These are phyloP conservation scores for Nezara viridula DNA, from an alignment of 2,888 invertebrate species.

Conservation along the genomic window DNA sequence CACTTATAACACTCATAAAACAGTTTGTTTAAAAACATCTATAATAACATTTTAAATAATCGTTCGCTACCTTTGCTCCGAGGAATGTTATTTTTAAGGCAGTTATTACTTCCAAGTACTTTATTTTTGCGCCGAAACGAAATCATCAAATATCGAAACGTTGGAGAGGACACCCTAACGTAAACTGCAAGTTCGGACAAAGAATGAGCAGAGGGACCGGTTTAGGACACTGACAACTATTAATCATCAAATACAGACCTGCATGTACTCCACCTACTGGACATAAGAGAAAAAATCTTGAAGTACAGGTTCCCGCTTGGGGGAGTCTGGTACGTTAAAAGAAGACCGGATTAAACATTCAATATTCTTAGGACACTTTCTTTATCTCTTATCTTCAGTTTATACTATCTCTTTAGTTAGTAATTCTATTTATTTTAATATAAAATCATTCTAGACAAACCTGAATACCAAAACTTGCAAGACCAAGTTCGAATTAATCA, in stretches of 20 bases:
- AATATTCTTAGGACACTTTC: conserved; percentile 4
- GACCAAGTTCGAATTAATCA: background rate
- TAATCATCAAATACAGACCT: conserved; percentile 64
- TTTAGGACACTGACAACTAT: conserved; percentile 62
- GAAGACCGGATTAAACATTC: conserved; percentile 43
- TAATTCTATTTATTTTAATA: background rate
- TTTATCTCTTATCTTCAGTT: conserved; percentile 3
- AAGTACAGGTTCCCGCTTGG: conserved; percentile 57
- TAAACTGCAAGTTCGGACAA: conserved; percentile 50
- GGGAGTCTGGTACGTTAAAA: conserved; percentile 56
- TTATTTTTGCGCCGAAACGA: conserved; percentile 1
- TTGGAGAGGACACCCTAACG: conserved; percentile 42
- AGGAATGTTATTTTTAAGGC: conserved; percentile 33
- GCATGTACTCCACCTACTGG: conserved; percentile 55
- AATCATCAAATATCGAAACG: conserved; percentile 5
- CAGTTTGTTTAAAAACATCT: background rate
- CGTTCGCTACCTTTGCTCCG: conserved; percentile 23
- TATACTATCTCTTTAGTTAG: background rate
- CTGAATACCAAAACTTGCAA: background rate
- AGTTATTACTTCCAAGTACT: background rate
- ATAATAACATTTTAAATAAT: conserved; percentile 23
- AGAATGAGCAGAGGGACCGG: conserved; percentile 62
- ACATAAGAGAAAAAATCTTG: conserved; percentile 54
- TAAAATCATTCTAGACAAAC: background rate
- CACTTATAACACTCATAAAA: background rate